Evolutionary conservation across 2,797 vertebrate species (phyloP), one percentile per base, ranked within the genome.

Genomic region (Tenualosa ilisha): DNA sequence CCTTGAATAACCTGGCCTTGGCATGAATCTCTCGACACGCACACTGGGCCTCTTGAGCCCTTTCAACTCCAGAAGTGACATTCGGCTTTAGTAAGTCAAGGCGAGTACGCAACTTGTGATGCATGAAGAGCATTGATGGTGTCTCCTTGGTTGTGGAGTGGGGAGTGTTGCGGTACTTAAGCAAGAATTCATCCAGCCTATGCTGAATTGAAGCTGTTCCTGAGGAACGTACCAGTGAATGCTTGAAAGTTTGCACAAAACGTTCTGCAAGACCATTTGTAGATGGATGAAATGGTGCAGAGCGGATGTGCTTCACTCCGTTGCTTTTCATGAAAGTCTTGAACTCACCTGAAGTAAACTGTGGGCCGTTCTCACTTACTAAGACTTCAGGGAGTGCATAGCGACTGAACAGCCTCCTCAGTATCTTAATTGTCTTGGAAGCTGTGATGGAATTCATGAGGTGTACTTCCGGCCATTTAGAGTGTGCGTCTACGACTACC

Each of bases 261-360:
- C 83, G 56, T 26, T 68, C 82, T 17, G 82, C 82, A n/a, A 83
- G 51, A 12, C 82, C 54, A 63, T 83, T 83, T 63, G 82, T 83
- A 6, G 53, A 59, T 1, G 43, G 49, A 46, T 46, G 81, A 40
- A 59, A 82, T n/a, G 49, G 81, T 9, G 81, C 81, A 50, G 81
- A 82, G 43, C 81, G 49, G 40, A 82, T 63, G 82, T 24, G 53
- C 53, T 63, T 83, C 53, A 83, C 82, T 24, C 82, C 82, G 37
- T 83, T 83, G 13, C 40, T 26, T 40, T 37, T 83, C 54, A 83
- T 24, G 40, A 83, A 84, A 5, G 51, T 68, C 11, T 31, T 56
- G n/a, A 84, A 84, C 61, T 84, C 83, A 20, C 24, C 3, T 15
- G 54, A 65, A 7, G 61, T 84, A 24, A 84, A 84, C 20, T 84